Evolutionary conservation across 2,797 vertebrate genomes (phyloP), one percentile per base, ranked within the genome.

Genomic region (Macropus fuliginosus): DNA sequence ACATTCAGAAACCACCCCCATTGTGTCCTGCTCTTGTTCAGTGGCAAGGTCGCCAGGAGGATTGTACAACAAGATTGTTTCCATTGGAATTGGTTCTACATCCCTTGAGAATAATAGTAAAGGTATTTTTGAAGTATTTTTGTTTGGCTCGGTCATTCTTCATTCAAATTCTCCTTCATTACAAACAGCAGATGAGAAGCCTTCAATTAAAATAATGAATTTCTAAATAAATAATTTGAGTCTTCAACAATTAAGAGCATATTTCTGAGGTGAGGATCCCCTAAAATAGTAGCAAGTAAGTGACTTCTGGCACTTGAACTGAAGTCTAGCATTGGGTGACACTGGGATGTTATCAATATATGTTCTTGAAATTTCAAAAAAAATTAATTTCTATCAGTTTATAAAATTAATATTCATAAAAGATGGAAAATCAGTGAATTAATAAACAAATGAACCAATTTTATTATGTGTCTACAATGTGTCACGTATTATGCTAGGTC

Each of bases 361-460:
- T 74, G 54, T 24, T 24, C 1, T 92, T 90, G 18, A 92, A 62
- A 92, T 95, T 93, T 87, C n/a, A 92, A 95, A 95, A 93, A 24
- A 54, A 1, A 4, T 94, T 91, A 28, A 56, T 91, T 92, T 40
- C 34, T 55, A 62, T 93, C 18, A 54, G 74, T 95, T 97, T 94
- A 52, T 87, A 92, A 62, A 55, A 91, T 31, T 91, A 95, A 92
- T 10, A 94, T 92, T 95, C 54, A 9, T 91, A 92, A 94, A 59
- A 40, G 2, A 40, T 46, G 8, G 40, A 28, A 2, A 50, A 27
- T 52, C 9, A 52, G 27, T 27, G 24, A 50, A 24, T 24, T 1
- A 87, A 34, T 87, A 10, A 27, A 40, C n/a, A 5, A n/a, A 87
- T 27, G 18, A 21, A 74, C n/a, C n/a, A 40, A 24, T 87, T 21